phyloP scores from a whole-genome alignment of 2,797 vertebrate species.

The Otus scops region DNA sequence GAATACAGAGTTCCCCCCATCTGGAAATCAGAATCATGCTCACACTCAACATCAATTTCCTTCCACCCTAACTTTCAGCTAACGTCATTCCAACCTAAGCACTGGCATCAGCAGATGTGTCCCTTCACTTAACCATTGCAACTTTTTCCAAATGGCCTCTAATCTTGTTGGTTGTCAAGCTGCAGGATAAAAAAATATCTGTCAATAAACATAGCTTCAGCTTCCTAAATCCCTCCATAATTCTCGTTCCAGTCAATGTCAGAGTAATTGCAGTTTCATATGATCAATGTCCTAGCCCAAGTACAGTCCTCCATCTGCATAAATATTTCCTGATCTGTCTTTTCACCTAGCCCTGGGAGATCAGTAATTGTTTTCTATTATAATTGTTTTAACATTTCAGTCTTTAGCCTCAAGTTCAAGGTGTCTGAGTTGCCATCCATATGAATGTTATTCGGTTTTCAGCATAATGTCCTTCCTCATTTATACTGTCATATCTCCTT shows the following conservation, averaged over 20 bases:
- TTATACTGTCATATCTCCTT: not conserved
- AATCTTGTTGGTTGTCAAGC: not conserved
- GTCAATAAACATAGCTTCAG: constrained; percentile 15
- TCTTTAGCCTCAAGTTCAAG: constrained; percentile 38
- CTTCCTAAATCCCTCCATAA: not conserved
- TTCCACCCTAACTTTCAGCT: not conserved
- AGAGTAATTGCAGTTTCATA: constrained; percentile 35
- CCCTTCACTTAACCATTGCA: not conserved
- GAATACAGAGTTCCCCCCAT: not conserved
- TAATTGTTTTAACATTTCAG: constrained; percentile 24
- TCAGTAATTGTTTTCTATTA: constrained; percentile 42
- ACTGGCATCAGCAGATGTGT: not conserved
- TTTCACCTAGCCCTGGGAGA: constrained; percentile 39
- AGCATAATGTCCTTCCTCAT: constrained; percentile 4
- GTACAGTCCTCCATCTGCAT: not conserved
- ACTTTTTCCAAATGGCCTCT: not conserved
- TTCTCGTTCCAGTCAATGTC: constrained; percentile 40
- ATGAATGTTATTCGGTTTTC: not conserved
- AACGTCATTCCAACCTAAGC: not conserved
- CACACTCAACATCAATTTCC: not conserved
- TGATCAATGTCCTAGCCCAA: constrained; percentile 28
- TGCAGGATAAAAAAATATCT: not conserved
- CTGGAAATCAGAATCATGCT: not conserved
- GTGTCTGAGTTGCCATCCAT: not conserved
- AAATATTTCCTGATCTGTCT: constrained; percentile 32